These are phyloP conservation scores for Andricus curvator DNA, from an alignment of 2,888 invertebrate genomes.

Conservation along the genomic window DNA sequence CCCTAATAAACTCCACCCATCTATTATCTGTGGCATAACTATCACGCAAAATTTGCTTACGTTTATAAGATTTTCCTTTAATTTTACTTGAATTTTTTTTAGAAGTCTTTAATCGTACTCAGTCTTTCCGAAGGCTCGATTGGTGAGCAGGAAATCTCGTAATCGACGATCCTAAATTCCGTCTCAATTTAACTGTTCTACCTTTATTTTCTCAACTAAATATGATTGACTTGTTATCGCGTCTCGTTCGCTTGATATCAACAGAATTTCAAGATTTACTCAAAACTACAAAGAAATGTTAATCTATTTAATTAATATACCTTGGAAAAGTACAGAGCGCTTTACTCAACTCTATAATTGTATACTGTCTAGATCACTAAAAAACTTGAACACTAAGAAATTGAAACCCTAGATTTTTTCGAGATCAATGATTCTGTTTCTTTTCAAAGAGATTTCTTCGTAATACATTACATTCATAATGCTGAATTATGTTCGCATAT, in stretches of 20 bases:
- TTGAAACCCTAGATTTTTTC: constrained; percentile 2
- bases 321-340: constrained; percentile 4
- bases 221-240: constrained; percentile 2
- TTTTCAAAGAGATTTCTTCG: not conserved
- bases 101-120: constrained; percentile 52
- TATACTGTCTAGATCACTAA: not conserved
- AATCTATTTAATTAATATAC: constrained; percentile 31
- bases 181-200: constrained; percentile 16
- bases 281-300: not conserved
- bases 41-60: not conserved
- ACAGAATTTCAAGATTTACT: not conserved
- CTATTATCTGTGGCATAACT: constrained; percentile 34
- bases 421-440: not conserved
- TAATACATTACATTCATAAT: not conserved
- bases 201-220: not conserved
- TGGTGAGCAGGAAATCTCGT: constrained; percentile 41
- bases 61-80: constrained; percentile 2
- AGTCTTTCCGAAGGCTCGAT: constrained; percentile 58
- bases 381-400: not conserved
- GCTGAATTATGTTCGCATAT: not conserved
- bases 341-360: constrained; percentile 1
- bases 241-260: not conserved
- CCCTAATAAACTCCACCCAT: constrained; percentile 2
- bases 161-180: constrained; percentile 21
- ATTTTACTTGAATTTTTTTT: not conserved